These are phyloP conservation scores for Oncorhynchus keta DNA, from an alignment of 2,113 vertebrate genomes.

Conservation along the genomic window DNA sequence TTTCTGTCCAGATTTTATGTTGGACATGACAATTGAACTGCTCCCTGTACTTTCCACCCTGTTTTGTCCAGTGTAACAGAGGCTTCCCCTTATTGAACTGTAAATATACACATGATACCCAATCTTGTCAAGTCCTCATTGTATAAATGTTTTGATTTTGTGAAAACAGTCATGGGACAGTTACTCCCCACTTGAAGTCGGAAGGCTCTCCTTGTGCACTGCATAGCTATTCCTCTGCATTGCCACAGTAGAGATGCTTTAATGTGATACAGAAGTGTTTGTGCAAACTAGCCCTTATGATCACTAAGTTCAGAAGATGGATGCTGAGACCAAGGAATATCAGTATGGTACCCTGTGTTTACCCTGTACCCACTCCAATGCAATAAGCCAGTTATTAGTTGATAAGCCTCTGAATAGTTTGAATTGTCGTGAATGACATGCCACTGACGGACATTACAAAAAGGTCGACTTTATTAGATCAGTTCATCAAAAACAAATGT, in stretches of 20 bases:
- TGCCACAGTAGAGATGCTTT: not conserved
- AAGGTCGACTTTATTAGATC: no score
- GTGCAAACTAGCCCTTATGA: not conserved
- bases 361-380: no score
- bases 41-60: conserved; percentile 23
- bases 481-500: no score
- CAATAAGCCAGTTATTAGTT: no score
- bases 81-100: conserved; percentile 54
- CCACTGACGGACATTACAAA: no score
- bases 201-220: not conserved
- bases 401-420: no score
- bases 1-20: conserved; percentile 94
- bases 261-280: not conserved
- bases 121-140: not conserved
- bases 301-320: no score
- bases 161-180: not conserved
- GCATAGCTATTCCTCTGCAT: not conserved
- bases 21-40: conserved; percentile 84
- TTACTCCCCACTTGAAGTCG: not conserved
- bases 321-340: not conserved
- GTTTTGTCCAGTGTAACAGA: conserved; percentile 32
- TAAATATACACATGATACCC: conserved; percentile 60
- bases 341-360: not conserved
- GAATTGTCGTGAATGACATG: no score
- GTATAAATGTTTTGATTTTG: not conserved